Evolutionary conservation across 2,888 invertebrate species (phyloP), one percentile per base, ranked within the genome.

Genomic region (Artemia sinica): DNA sequence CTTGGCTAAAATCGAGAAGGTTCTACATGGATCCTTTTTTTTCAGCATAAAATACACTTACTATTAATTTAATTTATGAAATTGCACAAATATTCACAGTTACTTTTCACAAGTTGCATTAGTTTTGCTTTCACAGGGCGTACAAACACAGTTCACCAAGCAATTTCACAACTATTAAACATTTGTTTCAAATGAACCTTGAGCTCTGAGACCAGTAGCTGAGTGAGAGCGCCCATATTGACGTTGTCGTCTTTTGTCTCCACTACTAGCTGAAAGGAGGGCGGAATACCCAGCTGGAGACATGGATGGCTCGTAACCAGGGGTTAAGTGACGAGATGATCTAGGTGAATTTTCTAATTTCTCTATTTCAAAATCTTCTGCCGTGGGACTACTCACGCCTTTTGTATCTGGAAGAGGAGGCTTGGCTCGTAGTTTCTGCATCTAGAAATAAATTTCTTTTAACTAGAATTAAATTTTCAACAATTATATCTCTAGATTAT

Each of bases 381-480:
- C 49, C 70, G 71, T 41, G 70, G 68, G 65, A 41, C 71, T 66
- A 65, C n/a, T 66, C 48, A 49, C 11, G 48, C 28, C 18, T 11
- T 18, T 9, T 50, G 67, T 66, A 58, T 70, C 63, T 18, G 69
- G 51, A 69, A 69, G 65, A 68, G 68, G 18, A 51, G 66, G 65
- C 70, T 68, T 58, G 71, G 69, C 13, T 68, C 69, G 66, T 74
- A 70, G 66, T 74, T 74, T 49, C 71, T 72, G 69, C 74, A 74
- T 66, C 2, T 69, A 69, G 63, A 63, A 66, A 41, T 51, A 71
- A 67, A n/a, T 41, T 41, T 41, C 41, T 41, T 41, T 41, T 41
- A 5, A 41, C 41, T 41, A 41, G 41, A 41, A 41, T 41, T 41
- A 5, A 41, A 41, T 41, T 41, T 18, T 41, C 41, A 41, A 2